These are phyloP conservation scores for Protomyctophum bolini DNA, from an alignment of 2,113 vertebrate genomes.

Conservation along the genomic window DNA sequence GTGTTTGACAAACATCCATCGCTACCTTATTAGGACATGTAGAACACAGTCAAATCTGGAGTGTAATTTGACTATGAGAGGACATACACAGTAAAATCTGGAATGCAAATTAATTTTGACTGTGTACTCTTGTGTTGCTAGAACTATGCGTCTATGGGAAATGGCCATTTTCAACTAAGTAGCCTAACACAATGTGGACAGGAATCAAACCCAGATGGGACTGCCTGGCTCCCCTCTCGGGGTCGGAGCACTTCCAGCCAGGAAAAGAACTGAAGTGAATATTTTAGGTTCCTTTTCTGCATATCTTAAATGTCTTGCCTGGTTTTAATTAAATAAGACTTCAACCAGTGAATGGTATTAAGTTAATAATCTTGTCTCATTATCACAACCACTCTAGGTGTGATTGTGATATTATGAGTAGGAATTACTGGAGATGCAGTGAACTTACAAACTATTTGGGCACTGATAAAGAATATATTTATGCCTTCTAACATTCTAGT, in stretches of 20 bases:
- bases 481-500: too few relatives aligned
- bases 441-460: background rate
- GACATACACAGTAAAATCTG: slow-evolving; percentile 13
- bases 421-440: background rate
- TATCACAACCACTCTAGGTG: background rate
- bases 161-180: slow-evolving; percentile 58
- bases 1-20: too few relatives aligned
- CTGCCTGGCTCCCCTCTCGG: slow-evolving; percentile 37
- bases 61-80: background rate
- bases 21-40: too few relatives aligned
- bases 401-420: background rate
- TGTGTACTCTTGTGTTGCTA: slow-evolving; percentile 20
- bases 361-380: slow-evolving; percentile 4
- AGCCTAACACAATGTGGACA: slow-evolving; percentile 33
- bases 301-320: slow-evolving; percentile 15
- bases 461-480: background rate
- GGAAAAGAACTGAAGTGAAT: slow-evolving; percentile 36
- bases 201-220: slow-evolving; percentile 72
- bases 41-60: background rate
- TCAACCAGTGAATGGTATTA: slow-evolving; percentile 7
- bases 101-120: slow-evolving; percentile 11
- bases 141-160: slow-evolving; percentile 39
- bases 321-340: slow-evolving; percentile 14
- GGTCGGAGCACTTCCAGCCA: slow-evolving; percentile 38
- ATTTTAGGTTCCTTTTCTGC: slow-evolving; percentile 20